These are phyloP conservation scores for Mesopsocus fuscifrons DNA, from an alignment of 2,888 invertebrate genomes.

Conservation along the genomic window DNA sequence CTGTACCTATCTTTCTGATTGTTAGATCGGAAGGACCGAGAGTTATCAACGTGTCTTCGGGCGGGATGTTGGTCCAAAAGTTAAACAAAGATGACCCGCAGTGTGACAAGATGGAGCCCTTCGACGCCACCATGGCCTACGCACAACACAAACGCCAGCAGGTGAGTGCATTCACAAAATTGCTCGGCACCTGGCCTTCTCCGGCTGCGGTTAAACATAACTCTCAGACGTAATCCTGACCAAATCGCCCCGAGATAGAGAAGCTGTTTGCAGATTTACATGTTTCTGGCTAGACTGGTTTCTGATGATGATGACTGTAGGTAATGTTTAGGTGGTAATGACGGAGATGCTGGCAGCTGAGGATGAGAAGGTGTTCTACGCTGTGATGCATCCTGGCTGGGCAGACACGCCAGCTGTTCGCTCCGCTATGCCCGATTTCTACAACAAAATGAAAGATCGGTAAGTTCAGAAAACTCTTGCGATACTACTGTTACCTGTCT, in stretches of 20 bases:
- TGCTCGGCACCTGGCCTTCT: background rate
- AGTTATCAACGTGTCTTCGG: conserved; percentile 26
- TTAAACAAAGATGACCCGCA: conserved; percentile 25
- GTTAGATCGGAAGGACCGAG: conserved; percentile 21
- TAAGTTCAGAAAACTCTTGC: no score
- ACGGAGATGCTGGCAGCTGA: conserved; percentile 24
- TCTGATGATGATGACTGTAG: no score
- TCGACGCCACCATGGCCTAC: conserved; percentile 28
- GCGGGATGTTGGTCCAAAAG: conserved; percentile 28
- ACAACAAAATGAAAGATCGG: conserved; percentile 25
- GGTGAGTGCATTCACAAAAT: conserved; percentile 14
- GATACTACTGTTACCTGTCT: no score
- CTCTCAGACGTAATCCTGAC: no score
- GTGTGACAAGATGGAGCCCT: conserved; percentile 25
- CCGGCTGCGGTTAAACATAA: background rate
- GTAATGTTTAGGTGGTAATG: conserved; percentile 26
- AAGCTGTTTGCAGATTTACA: no score
- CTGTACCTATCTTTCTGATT: no score
- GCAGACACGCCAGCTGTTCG: conserved; percentile 26
- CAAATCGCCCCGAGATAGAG: no score
- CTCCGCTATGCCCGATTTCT: conserved; percentile 24
- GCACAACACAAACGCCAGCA: conserved; percentile 30
- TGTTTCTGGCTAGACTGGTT: no score
- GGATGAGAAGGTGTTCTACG: conserved; percentile 26
- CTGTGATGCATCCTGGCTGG: conserved; percentile 30